Conservation (phyloP, 1,140 invertebrate species). For the Ooceraea biroi region DNA sequence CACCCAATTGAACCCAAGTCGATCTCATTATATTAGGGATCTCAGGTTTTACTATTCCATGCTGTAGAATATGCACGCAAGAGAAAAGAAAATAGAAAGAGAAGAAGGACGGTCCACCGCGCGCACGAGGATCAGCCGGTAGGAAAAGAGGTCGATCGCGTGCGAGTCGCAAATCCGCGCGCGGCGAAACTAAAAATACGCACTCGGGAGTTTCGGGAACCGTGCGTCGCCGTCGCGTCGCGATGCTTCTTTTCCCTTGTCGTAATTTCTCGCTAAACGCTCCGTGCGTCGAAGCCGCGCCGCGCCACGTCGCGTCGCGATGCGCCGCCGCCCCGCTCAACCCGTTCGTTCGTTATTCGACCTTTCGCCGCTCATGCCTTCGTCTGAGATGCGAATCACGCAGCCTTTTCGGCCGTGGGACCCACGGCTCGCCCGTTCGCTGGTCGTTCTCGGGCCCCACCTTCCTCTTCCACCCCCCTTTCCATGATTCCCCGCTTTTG, state of each 20-base stretch:
- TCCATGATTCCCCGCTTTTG: constrained; percentile 41
- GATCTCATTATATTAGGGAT: neutral
- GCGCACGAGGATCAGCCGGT: constrained; percentile 17
- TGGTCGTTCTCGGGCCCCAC: constrained; percentile 45
- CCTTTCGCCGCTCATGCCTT: constrained; percentile 62
- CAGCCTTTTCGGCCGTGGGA: constrained; percentile 80
- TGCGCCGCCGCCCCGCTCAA: neutral
- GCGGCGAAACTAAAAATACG: constrained; percentile 52
- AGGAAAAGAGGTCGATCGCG: constrained; percentile 51
- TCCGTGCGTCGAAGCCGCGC: neutral
- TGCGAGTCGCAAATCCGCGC: constrained; percentile 39
- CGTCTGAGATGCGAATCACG: constrained; percentile 80
- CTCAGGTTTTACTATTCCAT: neutral
- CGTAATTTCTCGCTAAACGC: constrained; percentile 25
- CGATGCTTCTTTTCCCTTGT: neutral
- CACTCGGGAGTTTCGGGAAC: constrained; percentile 31
- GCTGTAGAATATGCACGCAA: neutral
- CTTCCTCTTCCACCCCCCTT: constrained; percentile 1
- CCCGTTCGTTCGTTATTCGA: constrained; percentile 19
- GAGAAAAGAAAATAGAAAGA: neutral
- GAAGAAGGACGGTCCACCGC: neutral
- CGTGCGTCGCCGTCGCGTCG: constrained; percentile 35
- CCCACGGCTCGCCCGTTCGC: constrained; percentile 67
- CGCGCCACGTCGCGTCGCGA: constrained; percentile 7
- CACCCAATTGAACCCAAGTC: too few species aligned